Evolutionary conservation across 2,113 vertebrate species (phyloP), one percentile per base, ranked within the genome.

Genomic region (Siniperca knerii): DNA sequence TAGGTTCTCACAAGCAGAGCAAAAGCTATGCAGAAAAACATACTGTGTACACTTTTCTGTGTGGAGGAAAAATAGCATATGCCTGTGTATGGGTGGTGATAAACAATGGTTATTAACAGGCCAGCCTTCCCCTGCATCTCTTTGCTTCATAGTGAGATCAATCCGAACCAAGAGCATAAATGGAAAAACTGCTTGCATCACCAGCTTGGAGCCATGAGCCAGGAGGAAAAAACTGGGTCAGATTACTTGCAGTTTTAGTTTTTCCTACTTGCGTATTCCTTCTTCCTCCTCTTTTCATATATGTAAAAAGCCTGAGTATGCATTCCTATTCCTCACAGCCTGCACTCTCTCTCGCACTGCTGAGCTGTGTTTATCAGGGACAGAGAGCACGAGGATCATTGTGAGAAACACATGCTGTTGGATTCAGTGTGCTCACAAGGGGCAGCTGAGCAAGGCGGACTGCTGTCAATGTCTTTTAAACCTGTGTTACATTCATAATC

Each of bases 221-320:
- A 10, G 13, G 13, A 58, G 65, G 33, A 16, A 57, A 48, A 91
- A 93, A 90, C 61, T 89, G 75, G 92, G 90, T 91, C 94, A 90
- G 60, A 92, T 91, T 87, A 82, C 85, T 88, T 85, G 71, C 81
- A 80, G 71, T 85, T 89, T 90, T 40, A 68, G 35, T 73, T 89
- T 84, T 33, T 37, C 42, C 62, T 77, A 55, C 40, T 81, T 50
- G 10, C 16, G 60, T 67, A 82, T 87, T 86, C 79, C 52, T 73
- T 35, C 52, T 77, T 71, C 62, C 37, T 68, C 57, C 68, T 55
- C 65, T 54, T 72, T 84, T 79, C 54, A 75, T 83, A 78, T n/a
- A 72, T 75, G 55, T 78, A 52, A 90, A 91, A 88, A 91, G 86
- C 86, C 88, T 88, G 92, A 91, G 76, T 90, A 89, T 90, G 89